Percentiles rank a stretch among this genome's conserved stretches.
These are phyloP conservation scores for Leptinotarsa rubiginosa DNA, from an alignment of 2,888 invertebrate genomes.

Conservation along the genomic window DNA sequence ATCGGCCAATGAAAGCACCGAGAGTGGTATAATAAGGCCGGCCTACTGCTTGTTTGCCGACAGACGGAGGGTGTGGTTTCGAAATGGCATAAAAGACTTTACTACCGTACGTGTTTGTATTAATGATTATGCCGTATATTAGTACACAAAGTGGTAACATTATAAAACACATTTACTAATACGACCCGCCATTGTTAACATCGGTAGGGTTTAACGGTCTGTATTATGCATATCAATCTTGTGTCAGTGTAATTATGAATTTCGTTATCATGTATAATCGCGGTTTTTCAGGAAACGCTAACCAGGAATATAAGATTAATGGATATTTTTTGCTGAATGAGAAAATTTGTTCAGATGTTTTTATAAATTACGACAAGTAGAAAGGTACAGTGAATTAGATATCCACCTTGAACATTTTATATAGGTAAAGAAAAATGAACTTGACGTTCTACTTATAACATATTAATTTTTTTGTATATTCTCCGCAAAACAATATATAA, in stretches of 20 bases:
- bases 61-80: slow-evolving; percentile 52
- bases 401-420: too few species aligned
- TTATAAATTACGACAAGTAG: too few species aligned
- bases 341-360: not conserved
- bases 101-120: slow-evolving; percentile 44
- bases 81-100: slow-evolving; percentile 38
- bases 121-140: slow-evolving; percentile 52
- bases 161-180: slow-evolving; percentile 27
- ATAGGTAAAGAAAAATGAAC: too few species aligned
- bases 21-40: slow-evolving; percentile 38
- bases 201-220: slow-evolving; percentile 17
- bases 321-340: not conserved
- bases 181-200: slow-evolving; percentile 24
- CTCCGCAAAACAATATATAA: too few species aligned
- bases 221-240: slow-evolving; percentile 5
- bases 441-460: too few species aligned
- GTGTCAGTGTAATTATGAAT: slow-evolving; percentile 1
- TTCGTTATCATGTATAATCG: not conserved
- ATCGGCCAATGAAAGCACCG: slow-evolving; percentile 44
- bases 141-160: slow-evolving; percentile 49
- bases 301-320: not conserved
- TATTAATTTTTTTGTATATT: too few species aligned
- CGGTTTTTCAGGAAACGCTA: not conserved
- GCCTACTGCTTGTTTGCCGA: slow-evolving; percentile 54
- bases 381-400: too few species aligned